Percentiles rank a stretch among this genome's conserved stretches.
Evolutionary conservation across 2,888 invertebrate species (phyloP).

Genomic region (Cylloceria caligata): DNA sequence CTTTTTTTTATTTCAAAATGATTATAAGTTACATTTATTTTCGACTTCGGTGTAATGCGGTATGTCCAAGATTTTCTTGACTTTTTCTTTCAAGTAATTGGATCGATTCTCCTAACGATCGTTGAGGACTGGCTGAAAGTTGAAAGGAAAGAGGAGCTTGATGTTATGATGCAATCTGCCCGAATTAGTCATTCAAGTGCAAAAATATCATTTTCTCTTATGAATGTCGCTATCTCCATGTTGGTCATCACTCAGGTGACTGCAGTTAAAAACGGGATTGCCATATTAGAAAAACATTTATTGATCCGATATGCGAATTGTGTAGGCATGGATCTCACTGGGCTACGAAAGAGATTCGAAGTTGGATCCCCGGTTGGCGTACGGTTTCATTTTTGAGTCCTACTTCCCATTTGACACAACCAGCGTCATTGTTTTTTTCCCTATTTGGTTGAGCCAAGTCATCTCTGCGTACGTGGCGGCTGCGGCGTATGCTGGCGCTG

Average conservation of each 20-base stretch:
- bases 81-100: too few relatives aligned
- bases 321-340: constrained; percentile 34
- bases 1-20: too few relatives aligned
- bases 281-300: neutral
- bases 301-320: neutral
- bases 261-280: too few relatives aligned
- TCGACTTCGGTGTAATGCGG: too few relatives aligned
- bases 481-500: neutral
- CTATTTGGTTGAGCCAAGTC: constrained; percentile 14
- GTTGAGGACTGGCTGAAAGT: too few relatives aligned
- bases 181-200: too few relatives aligned
- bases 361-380: constrained; percentile 43
- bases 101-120: too few relatives aligned
- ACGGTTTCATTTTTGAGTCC: constrained; percentile 41
- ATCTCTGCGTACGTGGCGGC: neutral
- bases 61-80: too few relatives aligned
- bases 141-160: too few relatives aligned
- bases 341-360: neutral
- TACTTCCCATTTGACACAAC: constrained; percentile 54
- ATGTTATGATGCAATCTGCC: too few relatives aligned
- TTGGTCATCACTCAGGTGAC: neutral
- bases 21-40: too few relatives aligned
- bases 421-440: neutral
- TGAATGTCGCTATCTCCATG: neutral
- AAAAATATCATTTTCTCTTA: too few relatives aligned